Percentiles rank a stretch among this genome's conserved stretches.
phyloP scores from a whole-genome alignment of 2,888 invertebrate species.

The Euspilapteryx auroguttella region DNA sequence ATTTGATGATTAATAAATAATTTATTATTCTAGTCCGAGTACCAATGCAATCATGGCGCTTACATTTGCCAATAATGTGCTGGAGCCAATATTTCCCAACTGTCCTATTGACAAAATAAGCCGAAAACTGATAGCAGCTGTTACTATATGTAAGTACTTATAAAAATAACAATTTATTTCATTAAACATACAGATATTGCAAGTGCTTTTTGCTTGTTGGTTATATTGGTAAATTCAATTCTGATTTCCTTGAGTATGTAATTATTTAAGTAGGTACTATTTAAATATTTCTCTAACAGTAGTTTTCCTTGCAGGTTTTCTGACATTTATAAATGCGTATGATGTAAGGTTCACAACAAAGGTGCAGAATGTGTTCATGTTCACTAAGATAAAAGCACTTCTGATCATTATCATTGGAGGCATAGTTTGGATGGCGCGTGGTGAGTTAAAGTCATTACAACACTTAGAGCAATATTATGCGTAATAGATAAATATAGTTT shows the following conservation, averaged over 20 bases:
- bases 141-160: slow-evolving; percentile 76
- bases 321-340: slow-evolving; percentile 88
- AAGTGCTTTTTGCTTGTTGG: not conserved
- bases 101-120: slow-evolving; percentile 72
- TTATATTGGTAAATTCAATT: too few relatives aligned
- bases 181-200: too few relatives aligned
- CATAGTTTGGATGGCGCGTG: slow-evolving; percentile 69
- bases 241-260: too few relatives aligned
- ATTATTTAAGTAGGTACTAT: too few relatives aligned
- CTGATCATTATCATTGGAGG: slow-evolving; percentile 83
- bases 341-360: slow-evolving; percentile 85
- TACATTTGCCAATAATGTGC: slow-evolving; percentile 90
- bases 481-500: too few relatives aligned
- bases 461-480: too few relatives aligned
- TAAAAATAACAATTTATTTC: too few relatives aligned
- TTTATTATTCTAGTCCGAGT: slow-evolving; percentile 76
- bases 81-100: slow-evolving; percentile 83
- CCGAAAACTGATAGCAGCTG: slow-evolving; percentile 75
- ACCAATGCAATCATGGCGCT: slow-evolving; percentile 96
- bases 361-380: slow-evolving; percentile 91
- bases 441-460: too few relatives aligned
- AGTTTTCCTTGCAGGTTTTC: slow-evolving; percentile 74
- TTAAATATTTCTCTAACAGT: too few relatives aligned
- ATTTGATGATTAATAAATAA: too few relatives aligned
- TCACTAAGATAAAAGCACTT: slow-evolving; percentile 86